Conservation (phyloP, 2,888 invertebrate species). For the Folsomia candida region DNA sequence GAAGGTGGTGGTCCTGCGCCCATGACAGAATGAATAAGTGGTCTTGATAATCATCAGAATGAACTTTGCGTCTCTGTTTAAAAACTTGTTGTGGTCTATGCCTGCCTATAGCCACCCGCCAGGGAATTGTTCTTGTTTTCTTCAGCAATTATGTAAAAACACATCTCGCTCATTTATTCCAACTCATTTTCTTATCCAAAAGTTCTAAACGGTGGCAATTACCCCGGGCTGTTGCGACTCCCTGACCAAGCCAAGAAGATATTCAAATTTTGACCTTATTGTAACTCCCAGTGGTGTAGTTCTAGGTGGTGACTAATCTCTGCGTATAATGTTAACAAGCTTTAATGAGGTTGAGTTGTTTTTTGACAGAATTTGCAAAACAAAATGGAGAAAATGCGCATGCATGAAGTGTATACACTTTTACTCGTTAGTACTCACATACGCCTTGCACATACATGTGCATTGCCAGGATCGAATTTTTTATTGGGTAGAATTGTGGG, state of each 20-base stretch:
- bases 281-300: no score
- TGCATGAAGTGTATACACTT: no score
- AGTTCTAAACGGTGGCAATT: neutral
- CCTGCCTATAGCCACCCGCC: neutral
- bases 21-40: neutral
- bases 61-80: neutral
- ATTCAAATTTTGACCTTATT: neutral
- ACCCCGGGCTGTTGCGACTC: neutral
- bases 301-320: no score
- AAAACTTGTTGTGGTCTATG: slow-evolving; percentile 5
- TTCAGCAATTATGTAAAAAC: slow-evolving; percentile 4
- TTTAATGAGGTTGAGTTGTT: no score
- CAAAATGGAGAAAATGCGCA: no score
- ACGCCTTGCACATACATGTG: no score
- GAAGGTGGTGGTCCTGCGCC: neutral
- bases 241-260: no score
- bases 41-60: neutral
- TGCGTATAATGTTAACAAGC: no score
- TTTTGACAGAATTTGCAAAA: no score
- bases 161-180: neutral
- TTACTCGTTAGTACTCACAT: no score
- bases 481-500: no score
- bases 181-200: slow-evolving; percentile 5
- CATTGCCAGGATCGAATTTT: no score
- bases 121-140: slow-evolving; percentile 1